These are phyloP conservation scores for Papilio polyxenes DNA, from an alignment of 1,140 invertebrate species.

Conservation along the genomic window DNA sequence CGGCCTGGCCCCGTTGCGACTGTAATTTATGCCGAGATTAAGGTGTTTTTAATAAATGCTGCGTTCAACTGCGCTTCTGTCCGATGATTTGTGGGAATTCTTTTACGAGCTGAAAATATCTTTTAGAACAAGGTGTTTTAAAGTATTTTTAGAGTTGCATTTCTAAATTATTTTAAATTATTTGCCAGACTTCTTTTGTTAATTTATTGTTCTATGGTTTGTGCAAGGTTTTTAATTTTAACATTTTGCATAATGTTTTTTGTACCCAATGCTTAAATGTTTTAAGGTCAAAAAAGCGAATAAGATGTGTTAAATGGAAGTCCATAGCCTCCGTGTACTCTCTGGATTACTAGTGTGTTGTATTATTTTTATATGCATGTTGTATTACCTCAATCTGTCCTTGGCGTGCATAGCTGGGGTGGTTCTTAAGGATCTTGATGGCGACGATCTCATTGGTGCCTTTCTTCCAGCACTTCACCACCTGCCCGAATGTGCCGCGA, in stretches of 20 bases:
- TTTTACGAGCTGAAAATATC: not conserved
- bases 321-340: too few species aligned
- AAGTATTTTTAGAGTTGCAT: not conserved
- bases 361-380: too few species aligned
- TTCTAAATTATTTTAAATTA: constrained; percentile 1
- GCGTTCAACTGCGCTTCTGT: constrained; percentile 12
- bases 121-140: not conserved
- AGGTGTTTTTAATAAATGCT: constrained; percentile 29
- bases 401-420: constrained; percentile 99
- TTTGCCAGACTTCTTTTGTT: not conserved
- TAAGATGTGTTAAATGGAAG: too few species aligned
- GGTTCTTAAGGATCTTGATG: constrained; percentile 99
- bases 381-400: constrained; percentile 97
- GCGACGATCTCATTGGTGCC: constrained; percentile 99
- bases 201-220: too few species aligned
- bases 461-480: constrained; percentile 99
- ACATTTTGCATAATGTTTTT: too few species aligned
- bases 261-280: too few species aligned
- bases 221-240: too few species aligned
- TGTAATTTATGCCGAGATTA: constrained; percentile 29
- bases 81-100: constrained; percentile 15
- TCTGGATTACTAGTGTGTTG: too few species aligned
- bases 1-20: not conserved
- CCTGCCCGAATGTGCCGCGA: constrained; percentile 99
- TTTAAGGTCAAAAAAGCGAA: too few species aligned